Percentiles rank a stretch among this genome's conserved stretches.
Conservation (phyloP, 2,888 invertebrate species). For the Prenolepis imparis region DNA sequence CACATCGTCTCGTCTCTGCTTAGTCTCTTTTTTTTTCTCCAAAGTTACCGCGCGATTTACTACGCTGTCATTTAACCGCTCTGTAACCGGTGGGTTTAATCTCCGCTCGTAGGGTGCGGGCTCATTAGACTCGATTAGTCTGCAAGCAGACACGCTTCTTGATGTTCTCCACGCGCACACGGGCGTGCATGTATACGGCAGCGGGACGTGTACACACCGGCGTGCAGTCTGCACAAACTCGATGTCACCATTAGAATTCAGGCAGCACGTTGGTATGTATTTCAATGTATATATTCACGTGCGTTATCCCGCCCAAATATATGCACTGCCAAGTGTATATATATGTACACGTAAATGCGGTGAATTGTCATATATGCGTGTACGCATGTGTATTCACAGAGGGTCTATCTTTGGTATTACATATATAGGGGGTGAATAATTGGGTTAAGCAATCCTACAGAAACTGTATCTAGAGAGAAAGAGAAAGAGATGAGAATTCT, state of each 20-base stretch:
- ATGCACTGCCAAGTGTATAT: conserved; percentile 45
- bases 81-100: conserved; percentile 76
- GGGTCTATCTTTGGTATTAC: background rate
- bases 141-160: conserved; percentile 71
- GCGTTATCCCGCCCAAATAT: conserved; percentile 19
- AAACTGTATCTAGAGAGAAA: background rate
- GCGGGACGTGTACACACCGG: conserved; percentile 53
- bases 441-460: background rate
- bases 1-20: background rate
- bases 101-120: conserved; percentile 77
- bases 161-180: conserved; percentile 26
- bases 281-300: conserved; percentile 20
- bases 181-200: conserved; percentile 3
- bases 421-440: conserved; percentile 28
- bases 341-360: conserved; percentile 48
- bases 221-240: conserved; percentile 65
- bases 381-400: conserved; percentile 14
- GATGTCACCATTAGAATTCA: conserved; percentile 77
- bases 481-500: background rate
- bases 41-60: conserved; percentile 48
- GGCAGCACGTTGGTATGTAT: conserved; percentile 62
- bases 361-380: conserved; percentile 43
- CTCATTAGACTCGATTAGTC: conserved; percentile 83
- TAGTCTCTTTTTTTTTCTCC: background rate
- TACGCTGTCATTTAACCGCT: conserved; percentile 65